Conservation (phyloP, 2,797 vertebrate species). For the Setipinna tenuifilis region DNA sequence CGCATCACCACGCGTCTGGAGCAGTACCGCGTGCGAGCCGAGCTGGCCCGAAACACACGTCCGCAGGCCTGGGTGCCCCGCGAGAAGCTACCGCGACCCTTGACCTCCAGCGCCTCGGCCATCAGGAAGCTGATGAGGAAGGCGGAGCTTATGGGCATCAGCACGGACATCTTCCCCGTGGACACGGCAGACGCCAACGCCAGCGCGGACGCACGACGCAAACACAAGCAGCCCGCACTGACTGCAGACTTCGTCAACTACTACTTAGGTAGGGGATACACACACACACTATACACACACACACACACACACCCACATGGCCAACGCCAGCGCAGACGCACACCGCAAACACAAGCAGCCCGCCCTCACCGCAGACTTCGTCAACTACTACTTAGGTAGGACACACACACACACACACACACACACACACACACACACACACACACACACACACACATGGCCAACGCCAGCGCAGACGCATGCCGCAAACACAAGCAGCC, state of each 20-base stretch:
- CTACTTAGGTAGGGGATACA: conserved; percentile 86
- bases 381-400: conserved; percentile 98
- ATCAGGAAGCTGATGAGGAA: conserved; percentile 97
- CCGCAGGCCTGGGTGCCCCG: conserved; percentile 97
- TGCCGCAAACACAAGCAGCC: conserved; percentile 96
- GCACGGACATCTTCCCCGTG: conserved; percentile 96
- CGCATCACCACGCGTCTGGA: conserved; percentile 93
- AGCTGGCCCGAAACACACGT: conserved; percentile 91
- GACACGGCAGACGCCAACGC: conserved; percentile 94
- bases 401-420: conserved; percentile 15
- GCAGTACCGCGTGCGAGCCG: conserved; percentile 94
- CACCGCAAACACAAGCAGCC: conserved; percentile 96
- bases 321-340: conserved; percentile 59
- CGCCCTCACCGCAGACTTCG: conserved; percentile 94
- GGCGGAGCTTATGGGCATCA: conserved; percentile 97
- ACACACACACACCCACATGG: neutral
- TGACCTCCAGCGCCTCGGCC: conserved; percentile 96
- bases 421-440: conserved; percentile 12
- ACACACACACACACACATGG: neutral
- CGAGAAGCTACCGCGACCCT: conserved; percentile 92
- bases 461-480: conserved; percentile 59
- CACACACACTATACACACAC: neutral
- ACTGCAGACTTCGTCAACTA: conserved; percentile 98
- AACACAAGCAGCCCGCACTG: conserved; percentile 96
- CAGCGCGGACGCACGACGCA: conserved; percentile 92